phyloP scores from a whole-genome alignment of 2,797 vertebrate species.

The Chiloscyllium punctatum region DNA sequence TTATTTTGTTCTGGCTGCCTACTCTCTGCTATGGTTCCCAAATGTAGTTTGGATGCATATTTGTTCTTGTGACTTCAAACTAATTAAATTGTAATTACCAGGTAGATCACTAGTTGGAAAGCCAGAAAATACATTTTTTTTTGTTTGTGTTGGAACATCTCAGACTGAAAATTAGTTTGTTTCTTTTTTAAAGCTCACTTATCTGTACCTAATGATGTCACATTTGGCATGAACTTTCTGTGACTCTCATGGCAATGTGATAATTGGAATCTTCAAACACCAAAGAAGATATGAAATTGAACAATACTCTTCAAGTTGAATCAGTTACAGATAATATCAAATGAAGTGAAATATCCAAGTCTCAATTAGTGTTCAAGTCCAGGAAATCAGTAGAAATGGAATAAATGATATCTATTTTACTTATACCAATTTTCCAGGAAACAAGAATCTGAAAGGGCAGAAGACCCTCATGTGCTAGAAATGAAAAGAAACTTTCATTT shows the following conservation, averaged over 20 bases:
- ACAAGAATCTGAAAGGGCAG: not conserved
- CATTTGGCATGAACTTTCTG: not conserved
- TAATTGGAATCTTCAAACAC: not conserved
- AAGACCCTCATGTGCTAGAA: not conserved
- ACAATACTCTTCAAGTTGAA: not conserved
- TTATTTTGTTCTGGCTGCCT: not conserved
- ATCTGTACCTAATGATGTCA: not conserved
- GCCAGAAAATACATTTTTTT: not conserved
- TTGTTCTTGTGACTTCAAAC: not conserved
- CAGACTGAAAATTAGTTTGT: not conserved
- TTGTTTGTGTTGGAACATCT: constrained; percentile 8
- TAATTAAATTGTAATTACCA: not conserved
- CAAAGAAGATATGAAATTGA: not conserved
- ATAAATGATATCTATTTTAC: not conserved
- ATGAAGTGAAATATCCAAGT: not conserved
- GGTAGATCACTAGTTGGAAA: not conserved
- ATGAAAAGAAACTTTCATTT: not conserved
- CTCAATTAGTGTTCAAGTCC: not conserved
- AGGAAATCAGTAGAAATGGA: not conserved
- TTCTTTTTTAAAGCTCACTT: not conserved
- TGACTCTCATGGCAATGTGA: not conserved
- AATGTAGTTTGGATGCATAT: not conserved
- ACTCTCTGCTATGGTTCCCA: not conserved
- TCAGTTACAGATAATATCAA: not conserved
- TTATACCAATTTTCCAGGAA: not conserved